Evolutionary conservation across 2,113 vertebrate genomes (phyloP), one percentile per base, ranked within the genome.

Genomic region (Percopsis transmontana): DNA sequence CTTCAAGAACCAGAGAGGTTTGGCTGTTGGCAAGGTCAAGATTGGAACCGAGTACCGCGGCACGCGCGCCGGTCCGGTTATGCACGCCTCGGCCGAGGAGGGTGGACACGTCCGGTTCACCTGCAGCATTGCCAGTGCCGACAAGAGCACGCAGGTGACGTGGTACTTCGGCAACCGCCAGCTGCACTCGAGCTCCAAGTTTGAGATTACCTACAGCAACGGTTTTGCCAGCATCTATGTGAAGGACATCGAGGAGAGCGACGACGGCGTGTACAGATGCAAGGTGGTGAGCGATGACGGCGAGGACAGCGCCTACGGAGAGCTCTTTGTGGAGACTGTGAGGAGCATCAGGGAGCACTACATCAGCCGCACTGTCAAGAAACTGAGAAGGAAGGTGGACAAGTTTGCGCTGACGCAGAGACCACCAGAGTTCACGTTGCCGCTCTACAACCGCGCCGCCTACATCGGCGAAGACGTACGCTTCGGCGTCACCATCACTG

Each of bases 401-500:
- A 89, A 93, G 53, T 92, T 93, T 70, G 94, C 91, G 86, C 90
- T 99, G 50, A 81, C 96, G 41, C 95, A 98, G 85, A 94, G 87
- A 78, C 96, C 97, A 76, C 97, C 97, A 72, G 97, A 99, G 91
- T 97, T 99, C 80, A 99, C 97, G 52, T 79, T 99, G 79, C 97
- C 97, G 66, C 90, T 99, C 58, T 99, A 94, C 77, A 97, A 99
- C 51, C 93, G 92, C 64, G 90, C 94, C 19, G 95, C 95, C 2
- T 99, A 97, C 2, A 77, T 97, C 20, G 96, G 97, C 56, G 96
- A 99, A 87, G 94, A 95, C 52, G 94, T 99, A 58, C 94, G 97
- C 45, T 99, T 98, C 62, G 97, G 97, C 65, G 97, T 99, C 72
- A 99, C 97, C 40, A 96, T 98, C 64, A 99, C 97, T 14, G 96